Evolutionary conservation across 2,888 invertebrate species (phyloP).

Genomic region (Arrhopalites spinosus): DNA sequence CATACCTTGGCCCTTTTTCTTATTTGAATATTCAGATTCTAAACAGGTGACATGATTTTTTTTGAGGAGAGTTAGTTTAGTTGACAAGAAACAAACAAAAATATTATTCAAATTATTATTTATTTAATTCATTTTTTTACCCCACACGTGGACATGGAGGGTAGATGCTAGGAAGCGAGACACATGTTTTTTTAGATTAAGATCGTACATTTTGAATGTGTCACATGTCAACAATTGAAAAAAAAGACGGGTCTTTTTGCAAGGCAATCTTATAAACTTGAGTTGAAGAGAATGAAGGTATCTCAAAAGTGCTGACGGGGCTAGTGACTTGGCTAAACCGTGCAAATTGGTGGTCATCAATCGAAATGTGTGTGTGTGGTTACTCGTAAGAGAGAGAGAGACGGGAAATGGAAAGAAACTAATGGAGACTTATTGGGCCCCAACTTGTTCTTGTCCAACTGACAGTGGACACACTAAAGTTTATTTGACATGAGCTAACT

Average conservation of each 20-base stretch:
- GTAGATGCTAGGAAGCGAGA: too few species aligned
- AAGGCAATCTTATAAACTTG: neutral
- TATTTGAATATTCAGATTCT: too few species aligned
- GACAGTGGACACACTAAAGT: constrained; percentile 7
- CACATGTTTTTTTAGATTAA: too few species aligned
- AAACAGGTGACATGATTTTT: too few species aligned
- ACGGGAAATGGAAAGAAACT: neutral
- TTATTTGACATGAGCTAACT: constrained; percentile 17
- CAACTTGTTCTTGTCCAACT: constrained; percentile 19
- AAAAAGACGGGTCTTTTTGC: neutral
- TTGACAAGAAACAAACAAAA: too few species aligned
- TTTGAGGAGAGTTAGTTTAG: too few species aligned
- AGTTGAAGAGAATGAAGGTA: neutral
- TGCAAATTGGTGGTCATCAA: constrained; percentile 12
- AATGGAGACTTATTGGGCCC: neutral
- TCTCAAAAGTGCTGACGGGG: neutral
- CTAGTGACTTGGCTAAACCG: constrained; percentile 2
- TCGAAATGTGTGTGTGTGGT: neutral
- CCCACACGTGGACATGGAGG: too few species aligned
- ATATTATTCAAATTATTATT: too few species aligned
- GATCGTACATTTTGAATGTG: too few species aligned
- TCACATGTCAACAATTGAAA: too few species aligned
- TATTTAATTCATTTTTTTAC: too few species aligned
- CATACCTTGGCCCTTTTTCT: too few species aligned
- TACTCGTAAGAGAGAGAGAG: neutral